Evolutionary conservation across 2,888 invertebrate genomes (phyloP), one percentile per base, ranked within the genome.

Genomic region (Apamea monoglypha): DNA sequence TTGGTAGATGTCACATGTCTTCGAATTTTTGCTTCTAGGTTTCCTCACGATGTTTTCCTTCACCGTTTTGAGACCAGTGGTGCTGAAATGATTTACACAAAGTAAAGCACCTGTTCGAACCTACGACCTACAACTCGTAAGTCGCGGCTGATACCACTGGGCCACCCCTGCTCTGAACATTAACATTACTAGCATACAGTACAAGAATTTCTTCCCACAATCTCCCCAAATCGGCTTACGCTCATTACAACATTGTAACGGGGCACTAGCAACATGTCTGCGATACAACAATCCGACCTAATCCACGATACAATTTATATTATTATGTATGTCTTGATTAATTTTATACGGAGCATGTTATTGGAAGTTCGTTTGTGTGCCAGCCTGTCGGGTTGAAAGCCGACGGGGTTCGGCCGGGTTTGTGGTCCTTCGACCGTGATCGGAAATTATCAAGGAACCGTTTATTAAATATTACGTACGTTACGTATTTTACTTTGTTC

Each of bases 221-320:
- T 72, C 59, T 32, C 40, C 12, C 10, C 21, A 66, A 85, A 83
- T 84, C 77, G 71, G 81, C 81, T 85, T 83, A 85, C 50, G 80
- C 75, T 85, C 88, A 82, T 83, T 83, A 85, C 76, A 74, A 25
- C 53, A 47, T n/a, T 74, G 68, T 83, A 78, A 67, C 74, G 25
- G 68, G 44, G 53, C 76, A 63, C 74, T 61, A 72, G 80, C 78
- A 77, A 84, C 81, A 78, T 79, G 59, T 76, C 80, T 77, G 63
- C 64, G 53, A 71, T 69, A 78, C 32, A 50, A 63, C 63, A 70
- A 83, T 74, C 74, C 69, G 21, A 77, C 32, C 66, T 76, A 81
- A 88, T 82, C 85, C 71, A 66, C 61, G 40, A 74, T 69, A 83
- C 68, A 68, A 67, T 85, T 76, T 59, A 70, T 76, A 83, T 66